Evolutionary conservation across 2,888 invertebrate species (phyloP), one percentile per base, ranked within the genome.

Genomic region (Lordiphosa fenestrarum): DNA sequence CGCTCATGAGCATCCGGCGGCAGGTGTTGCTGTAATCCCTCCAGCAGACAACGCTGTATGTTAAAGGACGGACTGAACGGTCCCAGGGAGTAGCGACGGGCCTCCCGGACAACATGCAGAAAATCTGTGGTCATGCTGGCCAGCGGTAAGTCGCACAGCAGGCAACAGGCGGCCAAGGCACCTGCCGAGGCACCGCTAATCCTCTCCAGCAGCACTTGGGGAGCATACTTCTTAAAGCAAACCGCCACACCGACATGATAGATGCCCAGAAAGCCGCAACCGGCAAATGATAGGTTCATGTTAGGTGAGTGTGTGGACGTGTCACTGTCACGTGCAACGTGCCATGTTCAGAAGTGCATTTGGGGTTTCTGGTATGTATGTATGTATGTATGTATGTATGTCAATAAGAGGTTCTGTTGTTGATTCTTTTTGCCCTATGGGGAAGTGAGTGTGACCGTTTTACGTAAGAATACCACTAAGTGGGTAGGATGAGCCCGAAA

Each of bases 201-300:
- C 91, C 94, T 96, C 84, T 94, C 95, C 89, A 95, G 90, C 67
- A 96, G 90, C 73, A 97, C 91, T 89, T 98, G 96, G 10, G 98
- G 97, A 5, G 97, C 97, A 91, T 97, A 98, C 90, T 98, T 96
- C 87, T 95, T 95, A 87, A 99, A 95, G 90, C 98, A 99, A 72
- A 96, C 96, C 7, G 98, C 97, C 55, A 99, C 99, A 71, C 99
- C 99, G 73, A 99, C 96, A 91, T 99, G 99, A 90, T 99, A 99
- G 85, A 99, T 97, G 83, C 99, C 98, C 83, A 99, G 92, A 90
- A 99, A 99, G 73, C 99, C 99, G 91, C 99, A 99, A 74, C 99
- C 99, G 89, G 99, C 98, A 89, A 99, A 99, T 69, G 98, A 98
- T 86, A 99, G 91, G 93, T 96, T 96, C 95, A 96, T 94, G n/a